Percentiles rank a stretch among this genome's conserved stretches.
Evolutionary conservation across 1,140 invertebrate species (phyloP).

Genomic region (Drosophila chauvacae): DNA sequence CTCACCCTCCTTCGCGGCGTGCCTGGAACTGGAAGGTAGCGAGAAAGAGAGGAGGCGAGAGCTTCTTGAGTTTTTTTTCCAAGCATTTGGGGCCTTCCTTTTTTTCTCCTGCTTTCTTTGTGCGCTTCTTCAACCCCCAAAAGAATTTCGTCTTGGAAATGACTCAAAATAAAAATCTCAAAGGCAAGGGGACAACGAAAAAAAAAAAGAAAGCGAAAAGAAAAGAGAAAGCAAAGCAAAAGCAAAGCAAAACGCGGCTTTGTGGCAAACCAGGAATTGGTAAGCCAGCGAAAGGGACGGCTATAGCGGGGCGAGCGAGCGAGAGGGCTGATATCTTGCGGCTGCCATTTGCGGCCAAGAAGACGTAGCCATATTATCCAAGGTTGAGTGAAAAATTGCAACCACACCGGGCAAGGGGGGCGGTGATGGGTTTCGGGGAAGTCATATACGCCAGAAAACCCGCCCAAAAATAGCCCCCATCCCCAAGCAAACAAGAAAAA

Average conservation of each 20-base stretch:
- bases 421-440: no score
- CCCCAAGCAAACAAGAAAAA: background rate
- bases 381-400: constrained; percentile 46
- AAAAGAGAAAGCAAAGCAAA: constrained; percentile 22
- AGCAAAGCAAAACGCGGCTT: constrained; percentile 62
- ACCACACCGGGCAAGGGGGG: constrained; percentile 18
- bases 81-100: constrained; percentile 11
- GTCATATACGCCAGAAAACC: constrained; percentile 3
- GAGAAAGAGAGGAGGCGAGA: constrained; percentile 16
- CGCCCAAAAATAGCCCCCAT: constrained; percentile 23
- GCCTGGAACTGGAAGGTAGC: constrained; percentile 20
- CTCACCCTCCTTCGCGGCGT: background rate
- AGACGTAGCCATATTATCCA: constrained; percentile 65
- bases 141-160: constrained; percentile 62
- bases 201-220: background rate
- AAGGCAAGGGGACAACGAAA: background rate
- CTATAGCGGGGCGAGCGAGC: constrained; percentile 17
- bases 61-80: constrained; percentile 46
- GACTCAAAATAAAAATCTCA: constrained; percentile 69
- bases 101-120: background rate
- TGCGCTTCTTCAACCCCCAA: constrained; percentile 53
- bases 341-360: constrained; percentile 82
- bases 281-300: constrained; percentile 29
- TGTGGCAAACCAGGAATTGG: constrained; percentile 75
- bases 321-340: constrained; percentile 73